Percentiles rank a stretch among this genome's conserved stretches.
These are phyloP conservation scores for Pollenia angustigena DNA, from an alignment of 2,888 invertebrate genomes.

Conservation along the genomic window DNA sequence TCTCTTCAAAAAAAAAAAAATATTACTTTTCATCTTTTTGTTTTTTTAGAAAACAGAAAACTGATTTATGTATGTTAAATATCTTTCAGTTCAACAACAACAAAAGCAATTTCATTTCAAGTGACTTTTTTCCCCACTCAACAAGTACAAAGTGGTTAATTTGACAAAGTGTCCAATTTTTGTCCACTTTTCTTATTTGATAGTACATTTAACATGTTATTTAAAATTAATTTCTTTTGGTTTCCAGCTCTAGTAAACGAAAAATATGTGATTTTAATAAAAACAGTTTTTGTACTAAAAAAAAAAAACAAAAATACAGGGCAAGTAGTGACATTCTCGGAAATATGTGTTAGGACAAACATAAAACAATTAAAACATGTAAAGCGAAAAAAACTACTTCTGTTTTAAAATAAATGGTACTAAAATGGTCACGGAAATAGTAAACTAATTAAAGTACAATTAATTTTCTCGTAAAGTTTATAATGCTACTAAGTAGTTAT, in stretches of 20 bases:
- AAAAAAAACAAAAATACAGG: conserved; percentile 16
- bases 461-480: no score
- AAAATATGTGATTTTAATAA: conserved; percentile 3
- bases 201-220: conserved; percentile 1
- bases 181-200: neutral
- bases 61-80: conserved; percentile 51
- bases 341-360: neutral
- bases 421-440: neutral
- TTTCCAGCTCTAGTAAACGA: conserved; percentile 13
- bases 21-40: conserved; percentile 9
- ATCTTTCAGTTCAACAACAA: conserved; percentile 20
- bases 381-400: neutral
- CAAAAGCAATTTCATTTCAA: conserved; percentile 46
- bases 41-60: conserved; percentile 18
- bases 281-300: conserved; percentile 1
- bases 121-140: conserved; percentile 10
- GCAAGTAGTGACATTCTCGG: conserved; percentile 35
- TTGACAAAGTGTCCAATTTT: conserved; percentile 39
- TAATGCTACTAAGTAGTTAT: no score
- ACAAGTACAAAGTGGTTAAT: conserved; percentile 25
- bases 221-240: conserved; percentile 12
- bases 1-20: conserved; percentile 39
- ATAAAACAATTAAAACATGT: neutral
- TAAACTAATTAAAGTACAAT: neutral
- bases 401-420: neutral